Percentiles rank a stretch among this genome's conserved stretches.
These are phyloP conservation scores for Porphyrio hochstetteri DNA, from an alignment of 2,113 vertebrate species.

Conservation along the genomic window DNA sequence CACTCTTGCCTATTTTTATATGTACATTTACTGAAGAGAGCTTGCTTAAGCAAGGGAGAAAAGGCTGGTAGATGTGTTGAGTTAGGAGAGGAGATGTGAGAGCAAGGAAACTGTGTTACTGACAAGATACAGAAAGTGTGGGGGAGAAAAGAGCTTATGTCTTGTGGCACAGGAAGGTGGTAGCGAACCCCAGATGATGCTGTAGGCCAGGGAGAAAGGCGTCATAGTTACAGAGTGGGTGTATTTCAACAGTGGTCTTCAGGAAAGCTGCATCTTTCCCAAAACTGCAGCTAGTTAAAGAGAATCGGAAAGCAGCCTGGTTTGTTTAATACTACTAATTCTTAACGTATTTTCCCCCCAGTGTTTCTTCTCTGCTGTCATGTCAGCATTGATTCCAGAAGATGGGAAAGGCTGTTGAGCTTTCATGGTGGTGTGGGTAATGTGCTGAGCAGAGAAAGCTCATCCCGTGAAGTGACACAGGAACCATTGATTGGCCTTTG, in stretches of 20 bases:
- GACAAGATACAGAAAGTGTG: not conserved
- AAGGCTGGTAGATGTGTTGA: not conserved
- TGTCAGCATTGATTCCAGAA: not conserved
- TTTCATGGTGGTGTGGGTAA: not conserved
- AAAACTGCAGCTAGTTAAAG: not conserved
- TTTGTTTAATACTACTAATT: not conserved
- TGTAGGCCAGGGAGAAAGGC: not conserved
- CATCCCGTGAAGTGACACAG: not conserved
- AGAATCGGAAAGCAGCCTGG: not conserved
- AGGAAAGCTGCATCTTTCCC: not conserved
- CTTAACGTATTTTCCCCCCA: accelerated
- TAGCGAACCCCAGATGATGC: not conserved
- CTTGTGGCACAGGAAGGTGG: not conserved
- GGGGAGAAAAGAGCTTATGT: not conserved
- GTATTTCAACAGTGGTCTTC: not conserved
- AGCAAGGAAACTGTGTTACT: not conserved
- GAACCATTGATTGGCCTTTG: not conserved
- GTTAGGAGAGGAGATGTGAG: not conserved
- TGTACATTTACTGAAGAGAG: not conserved
- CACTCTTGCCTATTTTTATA: constrained; percentile 8
- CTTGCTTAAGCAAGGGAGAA: not conserved
- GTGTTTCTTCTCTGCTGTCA: not conserved
- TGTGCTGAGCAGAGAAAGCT: not conserved
- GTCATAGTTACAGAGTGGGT: not conserved
- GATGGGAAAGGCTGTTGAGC: not conserved